Evolutionary conservation across 1,140 invertebrate species (phyloP).

Genomic region (Pseudomyrmex gracilis): DNA sequence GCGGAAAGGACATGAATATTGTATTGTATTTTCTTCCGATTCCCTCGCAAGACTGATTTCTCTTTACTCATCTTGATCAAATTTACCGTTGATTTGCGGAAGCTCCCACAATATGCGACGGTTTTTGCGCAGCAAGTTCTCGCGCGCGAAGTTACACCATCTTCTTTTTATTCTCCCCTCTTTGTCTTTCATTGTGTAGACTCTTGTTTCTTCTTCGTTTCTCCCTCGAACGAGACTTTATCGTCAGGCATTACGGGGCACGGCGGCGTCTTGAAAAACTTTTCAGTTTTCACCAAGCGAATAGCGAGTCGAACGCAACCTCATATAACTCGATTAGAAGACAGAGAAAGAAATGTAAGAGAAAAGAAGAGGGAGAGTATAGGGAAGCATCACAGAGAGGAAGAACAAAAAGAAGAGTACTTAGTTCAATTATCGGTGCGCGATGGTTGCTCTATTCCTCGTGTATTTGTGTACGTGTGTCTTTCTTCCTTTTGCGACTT

Average conservation of each 20-base stretch:
- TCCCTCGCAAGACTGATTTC: neutral
- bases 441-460: slow-evolving; percentile 55
- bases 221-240: slow-evolving; percentile 66
- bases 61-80: slow-evolving; percentile 37
- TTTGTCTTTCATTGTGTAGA: slow-evolving; percentile 46
- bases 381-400: slow-evolving; percentile 18
- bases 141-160: slow-evolving; percentile 73
- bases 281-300: slow-evolving; percentile 76
- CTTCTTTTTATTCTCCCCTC: slow-evolving; percentile 51
- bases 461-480: slow-evolving; percentile 50
- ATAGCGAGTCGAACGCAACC: slow-evolving; percentile 78
- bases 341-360: slow-evolving; percentile 45
- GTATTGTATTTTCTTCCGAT: neutral
- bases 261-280: slow-evolving; percentile 77
- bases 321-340: slow-evolving; percentile 81
- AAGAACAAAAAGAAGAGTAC: slow-evolving; percentile 63
- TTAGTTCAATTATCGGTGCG: slow-evolving; percentile 79
- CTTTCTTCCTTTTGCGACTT: slow-evolving; percentile 3
- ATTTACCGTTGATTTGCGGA: slow-evolving; percentile 60
- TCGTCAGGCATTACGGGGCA: slow-evolving; percentile 69
- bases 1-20: too few species aligned
- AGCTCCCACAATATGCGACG: slow-evolving; percentile 72
- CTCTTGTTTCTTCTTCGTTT: slow-evolving; percentile 59
- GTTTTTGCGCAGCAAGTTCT: slow-evolving; percentile 65
- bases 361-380: slow-evolving; percentile 25